Conservation (phyloP, 2,888 invertebrate species). For the Diplazon laetatorius region DNA sequence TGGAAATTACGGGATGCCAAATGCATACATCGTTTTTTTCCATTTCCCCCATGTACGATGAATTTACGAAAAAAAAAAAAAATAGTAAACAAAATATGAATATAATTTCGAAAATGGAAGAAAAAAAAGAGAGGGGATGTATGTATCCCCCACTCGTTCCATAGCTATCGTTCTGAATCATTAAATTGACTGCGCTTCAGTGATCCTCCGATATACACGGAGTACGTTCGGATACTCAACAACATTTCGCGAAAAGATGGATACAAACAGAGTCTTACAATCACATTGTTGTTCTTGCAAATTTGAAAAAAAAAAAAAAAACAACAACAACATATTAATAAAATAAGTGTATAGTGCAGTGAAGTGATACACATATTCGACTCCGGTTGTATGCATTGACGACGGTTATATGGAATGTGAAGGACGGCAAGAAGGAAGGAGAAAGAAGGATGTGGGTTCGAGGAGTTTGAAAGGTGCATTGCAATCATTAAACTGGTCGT, state of each 20-base stretch:
- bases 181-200: conserved; percentile 62
- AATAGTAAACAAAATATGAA: conserved; percentile 11
- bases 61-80: conserved; percentile 11
- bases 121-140: conserved; percentile 13
- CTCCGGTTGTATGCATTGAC: conserved; percentile 13
- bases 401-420: conserved; percentile 25
- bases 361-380: conserved; percentile 29
- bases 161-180: conserved; percentile 40
- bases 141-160: not conserved
- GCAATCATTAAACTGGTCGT: conserved; percentile 79
- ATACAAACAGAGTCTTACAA: conserved; percentile 30
- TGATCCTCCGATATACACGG: conserved; percentile 54
- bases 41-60: not conserved
- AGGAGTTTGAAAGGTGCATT: conserved; percentile 43
- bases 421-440: conserved; percentile 13
- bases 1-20: not conserved
- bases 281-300: conserved; percentile 22
- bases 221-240: conserved; percentile 16
- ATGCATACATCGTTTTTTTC: not conserved
- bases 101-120: conserved; percentile 10
- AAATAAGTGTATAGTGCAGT: conserved; percentile 3
- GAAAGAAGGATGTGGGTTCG: conserved; percentile 23
- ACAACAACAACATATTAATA: conserved; percentile 13
- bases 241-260: conserved; percentile 1
- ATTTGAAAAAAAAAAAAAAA: conserved; percentile 28